Evolutionary conservation across 2,888 invertebrate species (phyloP).

Genomic region (Hypena proboscidalis): DNA sequence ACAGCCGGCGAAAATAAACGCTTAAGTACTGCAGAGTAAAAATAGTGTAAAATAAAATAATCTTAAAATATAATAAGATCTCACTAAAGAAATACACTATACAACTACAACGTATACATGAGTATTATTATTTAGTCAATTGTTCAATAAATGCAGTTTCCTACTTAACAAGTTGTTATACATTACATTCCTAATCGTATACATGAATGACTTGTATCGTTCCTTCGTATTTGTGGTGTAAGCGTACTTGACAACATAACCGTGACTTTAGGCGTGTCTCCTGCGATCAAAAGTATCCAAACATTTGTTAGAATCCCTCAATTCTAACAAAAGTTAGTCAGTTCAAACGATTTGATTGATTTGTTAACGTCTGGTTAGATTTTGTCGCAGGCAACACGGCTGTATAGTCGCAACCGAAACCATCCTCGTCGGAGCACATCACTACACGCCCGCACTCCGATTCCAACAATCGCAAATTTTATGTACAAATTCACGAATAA

Average conservation of each 20-base stretch:
- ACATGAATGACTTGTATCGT: slow-evolving; percentile 71
- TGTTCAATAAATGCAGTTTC: slow-evolving; percentile 78
- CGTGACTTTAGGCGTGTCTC: too few relatives aligned
- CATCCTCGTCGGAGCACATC: slow-evolving; percentile 54
- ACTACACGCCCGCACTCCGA: slow-evolving; percentile 52
- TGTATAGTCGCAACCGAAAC: slow-evolving; percentile 66
- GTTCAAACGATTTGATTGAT: too few relatives aligned
- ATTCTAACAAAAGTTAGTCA: too few relatives aligned
- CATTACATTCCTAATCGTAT: slow-evolving; percentile 75
- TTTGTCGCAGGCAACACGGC: too few relatives aligned
- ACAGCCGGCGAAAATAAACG: slow-evolving; percentile 56
- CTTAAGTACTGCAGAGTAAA: slow-evolving; percentile 62
- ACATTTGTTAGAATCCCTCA: too few relatives aligned
- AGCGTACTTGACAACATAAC: slow-evolving; percentile 64
- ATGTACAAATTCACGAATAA: slow-evolving; percentile 77
- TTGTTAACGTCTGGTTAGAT: slow-evolving; percentile 27
- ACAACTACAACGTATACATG: slow-evolving; percentile 82
- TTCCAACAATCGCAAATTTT: slow-evolving; percentile 65
- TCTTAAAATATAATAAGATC: slow-evolving; percentile 66
- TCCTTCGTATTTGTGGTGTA: slow-evolving; percentile 44
- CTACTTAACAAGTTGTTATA: slow-evolving; percentile 73
- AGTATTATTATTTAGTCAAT: slow-evolving; percentile 80
- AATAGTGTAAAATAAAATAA: slow-evolving; percentile 55
- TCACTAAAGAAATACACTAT: slow-evolving; percentile 79
- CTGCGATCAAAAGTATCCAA: too few relatives aligned